These are phyloP conservation scores for Dioctria linearis DNA, from an alignment of 2,888 invertebrate species.

Conservation along the genomic window DNA sequence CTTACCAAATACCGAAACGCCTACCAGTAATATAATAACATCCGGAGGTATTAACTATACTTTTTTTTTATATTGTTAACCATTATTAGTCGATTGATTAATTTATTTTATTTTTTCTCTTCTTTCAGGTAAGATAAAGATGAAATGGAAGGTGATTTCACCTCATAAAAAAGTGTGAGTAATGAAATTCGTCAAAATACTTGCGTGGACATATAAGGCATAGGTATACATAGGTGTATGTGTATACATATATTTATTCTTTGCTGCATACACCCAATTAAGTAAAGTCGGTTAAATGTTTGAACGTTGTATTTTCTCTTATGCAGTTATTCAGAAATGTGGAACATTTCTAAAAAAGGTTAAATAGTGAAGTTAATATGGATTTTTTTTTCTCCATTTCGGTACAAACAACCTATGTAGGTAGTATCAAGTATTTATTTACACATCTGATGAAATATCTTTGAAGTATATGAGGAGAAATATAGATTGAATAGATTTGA, in stretches of 20 bases:
- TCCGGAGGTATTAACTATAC: neutral
- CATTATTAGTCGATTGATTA: conserved; percentile 40
- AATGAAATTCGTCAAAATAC: neutral
- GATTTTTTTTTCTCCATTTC: neutral
- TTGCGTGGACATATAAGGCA: neutral
- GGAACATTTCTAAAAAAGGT: conserved; percentile 21
- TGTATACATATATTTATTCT: neutral
- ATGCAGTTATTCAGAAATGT: conserved; percentile 7
- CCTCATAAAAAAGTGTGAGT: conserved; percentile 18
- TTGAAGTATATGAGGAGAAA: too few species aligned
- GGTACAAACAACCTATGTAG: too few species aligned
- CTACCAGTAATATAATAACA: neutral
- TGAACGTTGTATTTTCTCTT: conserved; percentile 1
- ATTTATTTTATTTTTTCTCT: conserved; percentile 28
- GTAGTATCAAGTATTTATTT: too few species aligned
- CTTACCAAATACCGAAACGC: neutral
- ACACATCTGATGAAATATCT: too few species aligned
- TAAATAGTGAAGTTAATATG: conserved; percentile 12
- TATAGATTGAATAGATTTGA: too few species aligned
- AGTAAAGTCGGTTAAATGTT: conserved; percentile 3
- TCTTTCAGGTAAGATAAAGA: conserved; percentile 26
- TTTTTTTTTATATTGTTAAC: neutral
- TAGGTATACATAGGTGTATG: neutral
- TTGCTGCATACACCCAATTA: neutral
- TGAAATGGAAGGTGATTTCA: conserved; percentile 36